A percentile compares a stretch with the other conserved stretches of the same genome.
phyloP scores from a whole-genome alignment of 2,888 invertebrate species.

The Drosophila melanosoma region DNA sequence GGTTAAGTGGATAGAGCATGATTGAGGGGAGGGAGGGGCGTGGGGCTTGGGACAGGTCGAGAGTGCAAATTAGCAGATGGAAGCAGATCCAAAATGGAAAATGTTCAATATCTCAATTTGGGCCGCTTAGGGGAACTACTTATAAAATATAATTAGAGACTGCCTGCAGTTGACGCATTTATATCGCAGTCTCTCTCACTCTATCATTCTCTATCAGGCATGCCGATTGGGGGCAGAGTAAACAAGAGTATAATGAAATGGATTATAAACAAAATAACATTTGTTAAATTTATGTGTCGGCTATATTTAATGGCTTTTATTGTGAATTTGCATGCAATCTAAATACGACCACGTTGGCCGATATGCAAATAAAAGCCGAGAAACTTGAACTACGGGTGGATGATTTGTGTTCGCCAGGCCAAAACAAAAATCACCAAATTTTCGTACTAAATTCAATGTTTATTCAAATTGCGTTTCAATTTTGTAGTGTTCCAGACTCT shows the following conservation, averaged over 20 bases:
- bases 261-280: slow-evolving; percentile 75
- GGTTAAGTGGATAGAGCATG: slow-evolving; percentile 30
- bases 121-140: slow-evolving; percentile 28
- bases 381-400: not conserved
- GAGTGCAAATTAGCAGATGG: slow-evolving; percentile 72
- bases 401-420: slow-evolving; percentile 22
- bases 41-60: slow-evolving; percentile 59
- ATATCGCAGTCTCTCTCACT: not conserved
- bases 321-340: slow-evolving; percentile 37
- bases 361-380: slow-evolving; percentile 31
- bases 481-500: not conserved
- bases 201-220: not conserved
- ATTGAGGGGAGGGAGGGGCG: not conserved
- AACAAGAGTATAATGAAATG: slow-evolving; percentile 61
- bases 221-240: slow-evolving; percentile 27
- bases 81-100: slow-evolving; percentile 34
- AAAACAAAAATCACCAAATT: slow-evolving; percentile 24
- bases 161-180: slow-evolving; percentile 50
- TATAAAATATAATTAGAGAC: slow-evolving; percentile 14
- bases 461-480: slow-evolving; percentile 19
- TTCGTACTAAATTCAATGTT: slow-evolving; percentile 6
- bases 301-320: slow-evolving; percentile 56
- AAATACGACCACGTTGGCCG: slow-evolving; percentile 13
- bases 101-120: slow-evolving; percentile 49
- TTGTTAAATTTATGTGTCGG: slow-evolving; percentile 56